phyloP scores from a whole-genome alignment of 2,888 invertebrate genomes.

The Andrena marginata region DNA sequence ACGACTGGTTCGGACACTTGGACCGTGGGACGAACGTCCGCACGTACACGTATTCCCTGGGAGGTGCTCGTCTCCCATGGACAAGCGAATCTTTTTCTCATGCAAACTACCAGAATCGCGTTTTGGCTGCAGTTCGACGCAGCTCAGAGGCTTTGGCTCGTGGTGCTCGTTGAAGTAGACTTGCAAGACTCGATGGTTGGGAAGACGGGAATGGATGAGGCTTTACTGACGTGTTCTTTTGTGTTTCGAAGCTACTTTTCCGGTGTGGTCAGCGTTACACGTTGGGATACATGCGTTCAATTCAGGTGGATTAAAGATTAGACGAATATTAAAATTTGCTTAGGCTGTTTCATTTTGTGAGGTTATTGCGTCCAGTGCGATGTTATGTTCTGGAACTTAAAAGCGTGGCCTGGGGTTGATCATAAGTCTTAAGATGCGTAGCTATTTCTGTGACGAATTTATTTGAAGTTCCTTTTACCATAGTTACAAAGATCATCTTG shows the following conservation, averaged over 20 bases:
- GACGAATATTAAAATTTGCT: too few species aligned
- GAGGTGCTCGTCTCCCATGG: slow-evolving; percentile 5
- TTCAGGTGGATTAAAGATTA: too few species aligned
- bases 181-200: too few species aligned
- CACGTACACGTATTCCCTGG: slow-evolving; percentile 6
- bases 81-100: slow-evolving; percentile 55
- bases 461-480: neutral
- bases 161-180: neutral
- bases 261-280: too few species aligned
- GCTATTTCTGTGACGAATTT: neutral
- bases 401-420: neutral
- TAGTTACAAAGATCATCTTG: neutral
- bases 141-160: neutral
- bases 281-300: too few species aligned
- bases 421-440: neutral
- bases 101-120: slow-evolving; percentile 47
- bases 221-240: too few species aligned
- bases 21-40: neutral
- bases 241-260: too few species aligned
- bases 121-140: slow-evolving; percentile 6
- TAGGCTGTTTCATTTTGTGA: neutral
- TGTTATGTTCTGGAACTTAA: neutral
- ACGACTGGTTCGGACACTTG: slow-evolving; percentile 49
- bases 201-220: too few species aligned
- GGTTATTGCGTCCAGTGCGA: neutral